Base-by-base conservation (phyloP, 2,113 vertebrate species). In the Phalacrocorax aristotelis region DNA sequence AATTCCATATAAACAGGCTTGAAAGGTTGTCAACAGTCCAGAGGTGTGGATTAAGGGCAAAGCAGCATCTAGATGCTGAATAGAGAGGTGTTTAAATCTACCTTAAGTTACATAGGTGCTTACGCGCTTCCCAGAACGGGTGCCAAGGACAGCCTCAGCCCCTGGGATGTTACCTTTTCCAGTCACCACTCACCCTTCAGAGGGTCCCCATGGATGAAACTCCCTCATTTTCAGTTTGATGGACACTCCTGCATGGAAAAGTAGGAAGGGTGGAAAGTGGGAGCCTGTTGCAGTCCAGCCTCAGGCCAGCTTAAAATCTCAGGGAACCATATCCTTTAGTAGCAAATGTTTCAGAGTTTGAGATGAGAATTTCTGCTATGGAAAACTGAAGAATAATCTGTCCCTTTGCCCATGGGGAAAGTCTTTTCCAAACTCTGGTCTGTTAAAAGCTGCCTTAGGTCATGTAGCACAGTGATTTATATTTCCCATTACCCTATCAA, bases 71-170 rank as follows among this genome's bases (percentile, higher is more conserved):
- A 64, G 23, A 6, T 71, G 65, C 54, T 84, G 48, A 89, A 71
- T 1, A 78, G 42, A 91, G 51, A 51, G 6, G 25, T 66, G 38
- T 55, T 95, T 82, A 84, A 70, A 83, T 38, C 68, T 75, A 23
- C 65, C 55, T 75, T 81, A 42, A 78, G 80, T 68, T 32, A 87
- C 6, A 6, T 21, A 81, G 34, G 30, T 23, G 58, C 29, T 61
- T 61, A 36, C 29, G 14, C 0, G 1, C 12, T 87, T 78, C 38
- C 46, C 29, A 36, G 69, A 86, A 52, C 0, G 1, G 25, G 8
- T 25, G 20, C 38, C 51, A 70, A n/a, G 29, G 22, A 29, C 13
- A 26, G 42, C 15, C 10, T 83, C 15, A 7, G 40, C 20, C 44
- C 15, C 34, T 10, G 29, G 23, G 23, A 62, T 5, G 25, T 9